Conservation (phyloP, 2,888 invertebrate species). For the Prostheceraeus crozeri region DNA sequence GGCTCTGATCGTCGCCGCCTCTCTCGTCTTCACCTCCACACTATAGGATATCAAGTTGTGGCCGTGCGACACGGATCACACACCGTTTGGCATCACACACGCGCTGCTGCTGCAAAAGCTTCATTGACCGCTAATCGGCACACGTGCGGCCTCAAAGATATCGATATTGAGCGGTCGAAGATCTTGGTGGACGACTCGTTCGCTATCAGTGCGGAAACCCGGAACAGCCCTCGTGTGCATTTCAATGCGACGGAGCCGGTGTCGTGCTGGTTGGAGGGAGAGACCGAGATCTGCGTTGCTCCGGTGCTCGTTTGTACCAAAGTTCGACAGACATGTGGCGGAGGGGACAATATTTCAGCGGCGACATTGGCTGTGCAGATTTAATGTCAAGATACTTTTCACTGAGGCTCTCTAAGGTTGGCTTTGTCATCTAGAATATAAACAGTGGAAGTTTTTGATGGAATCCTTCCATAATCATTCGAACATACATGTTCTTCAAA, state of each 20-base stretch:
- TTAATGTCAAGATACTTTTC: too few species aligned
- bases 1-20: slow-evolving; percentile 60
- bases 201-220: slow-evolving; percentile 64
- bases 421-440: too few species aligned
- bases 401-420: too few species aligned
- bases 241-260: slow-evolving; percentile 68
- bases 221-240: slow-evolving; percentile 47
- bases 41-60: slow-evolving; percentile 79
- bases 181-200: slow-evolving; percentile 75
- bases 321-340: slow-evolving; percentile 73
- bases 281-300: slow-evolving; percentile 69
- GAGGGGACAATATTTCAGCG: slow-evolving; percentile 80
- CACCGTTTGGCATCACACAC: slow-evolving; percentile 67
- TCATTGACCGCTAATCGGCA: slow-evolving; percentile 73
- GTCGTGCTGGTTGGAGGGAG: slow-evolving; percentile 70
- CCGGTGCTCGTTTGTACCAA: slow-evolving; percentile 75
- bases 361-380: too few species aligned
- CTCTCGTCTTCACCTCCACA: slow-evolving; percentile 74
- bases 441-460: too few species aligned
- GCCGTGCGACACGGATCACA: slow-evolving; percentile 63
- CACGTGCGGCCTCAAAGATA: slow-evolving; percentile 66
- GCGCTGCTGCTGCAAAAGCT: slow-evolving; percentile 73
- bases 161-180: slow-evolving; percentile 61
- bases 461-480: too few species aligned
- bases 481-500: too few species aligned